Base-by-base conservation (phyloP, 2,797 vertebrate genomes). In the Aeoliscus strigatus region DNA sequence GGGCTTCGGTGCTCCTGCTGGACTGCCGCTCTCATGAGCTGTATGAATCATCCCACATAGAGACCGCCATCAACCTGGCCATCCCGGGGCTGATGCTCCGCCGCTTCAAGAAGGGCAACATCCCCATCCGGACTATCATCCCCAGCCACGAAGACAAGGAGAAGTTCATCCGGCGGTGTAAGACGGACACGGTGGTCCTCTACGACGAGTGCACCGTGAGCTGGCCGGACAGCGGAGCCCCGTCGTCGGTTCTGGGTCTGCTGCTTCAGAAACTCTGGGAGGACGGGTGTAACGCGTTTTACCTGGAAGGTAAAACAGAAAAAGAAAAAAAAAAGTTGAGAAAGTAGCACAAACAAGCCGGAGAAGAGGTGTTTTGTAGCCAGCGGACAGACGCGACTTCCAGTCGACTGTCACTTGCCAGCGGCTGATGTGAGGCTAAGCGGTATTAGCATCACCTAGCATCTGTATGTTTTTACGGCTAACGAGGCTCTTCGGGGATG, bases 11-110 rank as follows among this genome's bases (percentile, higher is more conserved):
- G 81, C 89, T 99, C 49, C 84, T 99, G 79, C 90, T 98, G 91
- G 96, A 99, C 92, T 98, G 94, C 66, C 90, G 96, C 41, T 80
- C 96, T 5, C 94, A 91, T 49, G 94, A 98, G 78, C 87, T 96
- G 4, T 98, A 96, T 51, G 93, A 97, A 51, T 96, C 94, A 33
- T 94, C 93, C 60, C 96, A 97, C 87, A 89, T 99, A 60, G 93
- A 96, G 75, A 89, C 89, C 62, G 94, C 96, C 87, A 93, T 99
- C 64, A 94, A 91, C 80, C 89, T 98, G 80, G 93, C 91, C 66
- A 94, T 98, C 49, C 95, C 96, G 31, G 94, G 92, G 44, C 89
- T 99, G 73, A 96, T 99, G 96, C 89, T 98, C 48, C 87, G 96
- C 51, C 84, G 96, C 39, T 91, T 99, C 73, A 91, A 89, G 75